phyloP scores from a whole-genome alignment of 2,113 vertebrate species.

The Bucco capensis region DNA sequence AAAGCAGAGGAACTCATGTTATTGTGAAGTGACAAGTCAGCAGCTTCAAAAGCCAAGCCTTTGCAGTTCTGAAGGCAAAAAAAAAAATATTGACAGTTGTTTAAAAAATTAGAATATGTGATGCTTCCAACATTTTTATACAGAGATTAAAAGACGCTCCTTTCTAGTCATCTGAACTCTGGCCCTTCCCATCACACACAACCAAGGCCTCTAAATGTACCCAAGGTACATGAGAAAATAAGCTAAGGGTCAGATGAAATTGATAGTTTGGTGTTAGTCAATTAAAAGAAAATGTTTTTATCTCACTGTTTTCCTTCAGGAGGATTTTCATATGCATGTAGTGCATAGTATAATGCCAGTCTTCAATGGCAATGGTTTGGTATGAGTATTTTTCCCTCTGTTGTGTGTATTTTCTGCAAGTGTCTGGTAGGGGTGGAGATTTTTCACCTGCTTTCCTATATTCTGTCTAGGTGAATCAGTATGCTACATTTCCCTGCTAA shows the following conservation, averaged over 20 bases:
- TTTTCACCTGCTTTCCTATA: neutral
- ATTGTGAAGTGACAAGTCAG: neutral
- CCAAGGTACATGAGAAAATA: neutral
- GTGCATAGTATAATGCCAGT: neutral
- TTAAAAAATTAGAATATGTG: neutral
- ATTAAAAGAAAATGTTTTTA: neutral
- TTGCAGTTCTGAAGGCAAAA: neutral
- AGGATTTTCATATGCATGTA: neutral
- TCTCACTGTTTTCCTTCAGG: neutral
- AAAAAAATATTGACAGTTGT: neutral
- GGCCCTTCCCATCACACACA: neutral
- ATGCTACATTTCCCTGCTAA: neutral
- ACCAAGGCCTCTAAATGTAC: neutral
- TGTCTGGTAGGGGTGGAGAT: neutral
- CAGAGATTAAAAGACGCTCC: neutral
- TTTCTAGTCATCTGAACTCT: neutral
- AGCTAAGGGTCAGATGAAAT: neutral
- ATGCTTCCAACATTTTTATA: neutral
- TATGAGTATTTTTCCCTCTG: neutral
- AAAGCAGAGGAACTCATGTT: neutral
- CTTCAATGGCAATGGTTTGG: neutral
- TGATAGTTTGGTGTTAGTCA: neutral
- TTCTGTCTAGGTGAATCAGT: neutral
- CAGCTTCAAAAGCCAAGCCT: neutral
- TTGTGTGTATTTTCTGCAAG: neutral